phyloP scores from a whole-genome alignment of 2,797 vertebrate species.

The Microctenopoma lineatum region DNA sequence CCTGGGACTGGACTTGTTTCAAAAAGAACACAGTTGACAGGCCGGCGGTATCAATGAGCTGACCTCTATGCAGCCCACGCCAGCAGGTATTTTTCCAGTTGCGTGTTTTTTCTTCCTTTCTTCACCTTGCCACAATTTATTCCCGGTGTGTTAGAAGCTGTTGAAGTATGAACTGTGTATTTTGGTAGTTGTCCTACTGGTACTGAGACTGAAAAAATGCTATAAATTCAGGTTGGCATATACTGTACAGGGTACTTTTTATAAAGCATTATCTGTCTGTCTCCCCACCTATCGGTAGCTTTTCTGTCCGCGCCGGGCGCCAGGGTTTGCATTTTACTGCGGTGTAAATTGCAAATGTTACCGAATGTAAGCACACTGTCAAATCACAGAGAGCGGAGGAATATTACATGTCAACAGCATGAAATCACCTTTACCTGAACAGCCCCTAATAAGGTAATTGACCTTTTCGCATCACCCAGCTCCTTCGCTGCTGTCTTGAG shows the following conservation, averaged over 20 bases:
- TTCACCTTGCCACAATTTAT: slow-evolving; percentile 75
- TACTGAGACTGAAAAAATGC: not conserved
- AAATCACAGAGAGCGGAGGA: slow-evolving; percentile 31
- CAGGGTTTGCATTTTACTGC: slow-evolving; percentile 40
- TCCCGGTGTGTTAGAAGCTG: slow-evolving; percentile 56
- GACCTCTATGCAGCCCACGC: slow-evolving; percentile 71
- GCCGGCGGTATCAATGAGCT: slow-evolving; percentile 74
- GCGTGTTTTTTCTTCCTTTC: slow-evolving; percentile 63
- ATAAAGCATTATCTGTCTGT: not conserved
- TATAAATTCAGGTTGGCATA: not conserved
- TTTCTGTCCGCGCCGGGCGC: slow-evolving; percentile 9
- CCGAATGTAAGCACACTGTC: slow-evolving; percentile 61
- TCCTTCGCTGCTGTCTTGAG: slow-evolving; percentile 62
- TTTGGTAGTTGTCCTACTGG: slow-evolving; percentile 12
- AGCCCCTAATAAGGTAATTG: slow-evolving; percentile 83
- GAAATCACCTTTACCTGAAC: slow-evolving; percentile 77
- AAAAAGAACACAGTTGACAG: slow-evolving; percentile 75
- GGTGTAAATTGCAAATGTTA: slow-evolving; percentile 68
- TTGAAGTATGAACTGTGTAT: slow-evolving; percentile 49
- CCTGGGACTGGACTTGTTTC: slow-evolving; percentile 57
- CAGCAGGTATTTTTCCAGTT: slow-evolving; percentile 73
- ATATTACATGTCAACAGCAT: slow-evolving; percentile 73
- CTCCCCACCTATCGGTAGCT: not conserved
- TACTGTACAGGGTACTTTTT: not conserved
- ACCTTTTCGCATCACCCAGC: slow-evolving; percentile 78